These are phyloP conservation scores for Cricetomys ansorgei DNA, from an alignment of 2,113 vertebrate species.

Conservation along the genomic window DNA sequence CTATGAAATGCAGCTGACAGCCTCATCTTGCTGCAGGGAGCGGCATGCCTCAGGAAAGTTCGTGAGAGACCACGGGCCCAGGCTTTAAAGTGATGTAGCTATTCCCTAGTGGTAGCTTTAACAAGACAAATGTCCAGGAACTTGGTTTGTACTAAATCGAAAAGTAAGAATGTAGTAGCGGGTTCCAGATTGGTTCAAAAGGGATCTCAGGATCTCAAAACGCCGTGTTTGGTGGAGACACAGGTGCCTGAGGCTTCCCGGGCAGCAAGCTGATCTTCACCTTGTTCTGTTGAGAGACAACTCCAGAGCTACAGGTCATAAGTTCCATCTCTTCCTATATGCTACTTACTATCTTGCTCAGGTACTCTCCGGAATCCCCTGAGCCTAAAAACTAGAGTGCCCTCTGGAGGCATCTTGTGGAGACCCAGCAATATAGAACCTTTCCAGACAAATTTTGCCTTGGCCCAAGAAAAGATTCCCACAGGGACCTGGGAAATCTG, in stretches of 20 bases:
- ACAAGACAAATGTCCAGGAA: neutral
- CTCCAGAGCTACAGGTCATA: neutral
- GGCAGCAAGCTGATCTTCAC: neutral
- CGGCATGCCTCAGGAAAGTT: neutral
- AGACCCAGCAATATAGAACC: neutral
- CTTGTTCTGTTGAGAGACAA: neutral
- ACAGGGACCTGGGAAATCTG: neutral
- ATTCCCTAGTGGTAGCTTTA: neutral
- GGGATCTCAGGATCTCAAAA: neutral
- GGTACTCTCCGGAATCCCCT: neutral
- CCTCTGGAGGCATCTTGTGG: neutral
- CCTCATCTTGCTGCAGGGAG: neutral
- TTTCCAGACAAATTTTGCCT: neutral
- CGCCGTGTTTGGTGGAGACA: neutral
- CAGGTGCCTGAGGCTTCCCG: neutral
- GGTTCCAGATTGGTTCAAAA: neutral
- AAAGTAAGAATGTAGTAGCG: neutral
- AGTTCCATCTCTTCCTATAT: neutral
- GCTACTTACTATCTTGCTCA: neutral
- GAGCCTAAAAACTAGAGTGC: neutral
- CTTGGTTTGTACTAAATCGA: neutral
- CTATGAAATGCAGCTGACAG: neutral
- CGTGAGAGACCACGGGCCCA: too few species aligned
- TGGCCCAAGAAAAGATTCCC: neutral
- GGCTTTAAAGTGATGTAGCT: neutral